Percentiles rank a stretch among this genome's conserved stretches.
These are phyloP conservation scores for Pyrocephalus nanus DNA, from an alignment of 2,797 vertebrate genomes.

Conservation along the genomic window DNA sequence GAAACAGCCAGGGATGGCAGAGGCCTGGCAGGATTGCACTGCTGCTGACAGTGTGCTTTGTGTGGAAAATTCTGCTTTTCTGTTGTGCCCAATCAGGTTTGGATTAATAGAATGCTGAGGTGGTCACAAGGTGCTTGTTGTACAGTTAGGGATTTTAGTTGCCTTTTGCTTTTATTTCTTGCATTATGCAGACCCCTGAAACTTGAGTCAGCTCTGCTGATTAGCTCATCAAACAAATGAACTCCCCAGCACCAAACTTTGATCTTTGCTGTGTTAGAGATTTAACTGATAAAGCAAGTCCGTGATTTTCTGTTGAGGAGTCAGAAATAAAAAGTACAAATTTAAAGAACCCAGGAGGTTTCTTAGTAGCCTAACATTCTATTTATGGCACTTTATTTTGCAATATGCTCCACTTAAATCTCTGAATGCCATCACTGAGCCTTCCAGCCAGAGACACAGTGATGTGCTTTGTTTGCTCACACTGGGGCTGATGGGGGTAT, in stretches of 20 bases:
- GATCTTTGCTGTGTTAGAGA: constrained; percentile 8
- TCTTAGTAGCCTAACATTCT: neutral
- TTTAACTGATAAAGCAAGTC: neutral
- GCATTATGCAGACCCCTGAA: neutral
- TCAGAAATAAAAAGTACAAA: neutral
- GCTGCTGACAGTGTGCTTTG: neutral
- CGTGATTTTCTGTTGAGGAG: constrained; percentile 23
- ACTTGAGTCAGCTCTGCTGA: neutral
- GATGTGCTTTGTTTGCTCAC: neutral
- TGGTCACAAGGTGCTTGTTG: neutral
- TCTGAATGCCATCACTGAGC: neutral
- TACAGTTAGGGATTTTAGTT: neutral
- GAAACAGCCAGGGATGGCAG: neutral
- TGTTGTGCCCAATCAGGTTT: neutral
- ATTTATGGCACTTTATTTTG: neutral
- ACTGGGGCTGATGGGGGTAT: neutral
- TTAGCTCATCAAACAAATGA: neutral
- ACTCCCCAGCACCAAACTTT: neutral
- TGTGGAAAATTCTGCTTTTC: neutral
- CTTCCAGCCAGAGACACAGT: neutral
- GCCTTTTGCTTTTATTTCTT: neutral
- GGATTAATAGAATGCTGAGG: neutral
- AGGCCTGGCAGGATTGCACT: neutral
- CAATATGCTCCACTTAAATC: neutral
- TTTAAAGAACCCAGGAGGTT: neutral